Conservation (phyloP, 2,113 vertebrate species). For the Albula glossodonta region DNA sequence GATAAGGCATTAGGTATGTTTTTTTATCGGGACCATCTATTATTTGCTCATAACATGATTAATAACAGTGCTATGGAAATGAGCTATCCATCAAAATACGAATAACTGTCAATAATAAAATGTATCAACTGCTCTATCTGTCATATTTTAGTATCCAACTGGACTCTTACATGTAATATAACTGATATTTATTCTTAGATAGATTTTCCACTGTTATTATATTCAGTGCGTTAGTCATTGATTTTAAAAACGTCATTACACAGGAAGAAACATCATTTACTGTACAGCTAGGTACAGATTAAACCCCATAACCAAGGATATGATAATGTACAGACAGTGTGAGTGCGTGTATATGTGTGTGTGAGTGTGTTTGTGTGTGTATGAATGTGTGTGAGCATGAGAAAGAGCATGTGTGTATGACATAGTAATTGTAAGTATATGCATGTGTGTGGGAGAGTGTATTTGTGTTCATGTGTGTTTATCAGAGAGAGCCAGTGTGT, state of each 20-base stretch:
- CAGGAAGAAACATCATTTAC: neutral
- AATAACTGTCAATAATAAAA: constrained; percentile 14
- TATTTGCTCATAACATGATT: constrained; percentile 2
- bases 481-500: no score
- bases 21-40: neutral
- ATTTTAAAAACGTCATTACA: neutral
- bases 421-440: no score
- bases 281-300: neutral
- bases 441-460: no score
- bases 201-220: neutral
- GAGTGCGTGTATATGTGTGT: no score
- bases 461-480: no score
- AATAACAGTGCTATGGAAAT: neutral
- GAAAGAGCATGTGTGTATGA: neutral
- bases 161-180: neutral
- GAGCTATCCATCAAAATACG: neutral
- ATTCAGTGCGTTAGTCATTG: neutral
- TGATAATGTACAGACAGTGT: no score
- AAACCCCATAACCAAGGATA: neutral
- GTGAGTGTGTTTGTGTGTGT: neutral
- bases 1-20: neutral
- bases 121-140: neutral
- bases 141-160: neutral
- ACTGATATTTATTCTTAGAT: neutral
- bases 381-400: neutral